phyloP scores from a whole-genome alignment of 2,797 vertebrate species.

The Erpetoichthys calabaricus region DNA sequence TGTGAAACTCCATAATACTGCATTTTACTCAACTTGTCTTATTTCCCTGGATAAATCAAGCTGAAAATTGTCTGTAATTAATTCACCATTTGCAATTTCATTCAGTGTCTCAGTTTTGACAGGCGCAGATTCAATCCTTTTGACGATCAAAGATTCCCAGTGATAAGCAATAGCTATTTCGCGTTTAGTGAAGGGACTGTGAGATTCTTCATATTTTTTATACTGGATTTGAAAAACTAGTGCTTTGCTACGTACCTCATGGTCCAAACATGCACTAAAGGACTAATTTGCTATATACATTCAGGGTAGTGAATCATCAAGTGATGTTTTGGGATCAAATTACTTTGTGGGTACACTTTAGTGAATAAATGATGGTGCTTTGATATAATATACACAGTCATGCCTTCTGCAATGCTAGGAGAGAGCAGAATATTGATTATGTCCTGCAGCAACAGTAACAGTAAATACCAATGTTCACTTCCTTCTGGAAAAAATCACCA shows the following conservation, averaged over 20 bases:
- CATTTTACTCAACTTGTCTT: conserved; percentile 14
- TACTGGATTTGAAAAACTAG: conserved; percentile 10
- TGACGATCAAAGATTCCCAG: conserved; percentile 9
- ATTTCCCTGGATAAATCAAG: conserved; percentile 13
- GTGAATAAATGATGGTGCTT: background rate
- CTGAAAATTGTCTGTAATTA: conserved; percentile 14
- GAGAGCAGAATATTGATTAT: too few species aligned
- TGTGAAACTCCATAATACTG: conserved; percentile 10
- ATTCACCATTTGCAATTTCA: conserved; percentile 15
- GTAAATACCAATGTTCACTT: background rate
- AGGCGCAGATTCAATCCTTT: conserved; percentile 8
- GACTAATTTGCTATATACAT: conserved; percentile 9
- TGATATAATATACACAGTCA: background rate
- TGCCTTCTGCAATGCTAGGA: background rate
- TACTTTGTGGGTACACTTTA: background rate
- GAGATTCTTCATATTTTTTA: conserved; percentile 17
- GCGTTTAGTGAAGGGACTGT: conserved; percentile 13
- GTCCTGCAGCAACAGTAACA: conserved; percentile 2
- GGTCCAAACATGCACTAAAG: conserved; percentile 14
- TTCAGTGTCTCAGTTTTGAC: conserved; percentile 12
- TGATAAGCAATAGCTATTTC: conserved; percentile 13
- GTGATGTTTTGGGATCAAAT: conserved; percentile 8
- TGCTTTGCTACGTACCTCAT: conserved; percentile 14
- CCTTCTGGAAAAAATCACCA: background rate
- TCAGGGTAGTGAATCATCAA: conserved; percentile 8